These are phyloP conservation scores for Hyperoplus immaculatus DNA, from an alignment of 2,797 vertebrate genomes.

Conservation along the genomic window DNA sequence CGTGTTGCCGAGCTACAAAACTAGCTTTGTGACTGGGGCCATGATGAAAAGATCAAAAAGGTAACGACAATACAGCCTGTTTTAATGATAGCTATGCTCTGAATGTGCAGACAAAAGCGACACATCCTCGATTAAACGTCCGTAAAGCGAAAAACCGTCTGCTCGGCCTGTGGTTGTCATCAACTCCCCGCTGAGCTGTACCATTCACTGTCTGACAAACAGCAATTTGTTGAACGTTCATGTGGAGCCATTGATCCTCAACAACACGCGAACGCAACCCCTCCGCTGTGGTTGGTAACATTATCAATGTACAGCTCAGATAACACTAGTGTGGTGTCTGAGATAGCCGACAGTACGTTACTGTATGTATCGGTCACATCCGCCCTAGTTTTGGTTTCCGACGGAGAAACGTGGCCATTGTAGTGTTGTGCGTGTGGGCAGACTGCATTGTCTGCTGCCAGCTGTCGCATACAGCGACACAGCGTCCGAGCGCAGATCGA, in stretches of 20 bases:
- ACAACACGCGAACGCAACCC: constrained; percentile 35
- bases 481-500: constrained; percentile 54
- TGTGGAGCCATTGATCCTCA: constrained; percentile 23
- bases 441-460: constrained; percentile 76
- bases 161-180: constrained; percentile 40
- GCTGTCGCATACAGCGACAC: constrained; percentile 74
- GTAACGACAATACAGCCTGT: constrained; percentile 61
- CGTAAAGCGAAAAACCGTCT: constrained; percentile 10
- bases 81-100: neutral
- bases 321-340: constrained; percentile 4
- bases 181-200: constrained; percentile 42
- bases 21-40: constrained; percentile 84
- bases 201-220: constrained; percentile 25
- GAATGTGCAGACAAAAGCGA: neutral
- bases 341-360: neutral
- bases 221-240: constrained; percentile 67
- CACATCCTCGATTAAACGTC: neutral
- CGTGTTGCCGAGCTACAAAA: constrained; percentile 87
- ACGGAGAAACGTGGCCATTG: constrained; percentile 83
- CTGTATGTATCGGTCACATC: constrained; percentile 70
- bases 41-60: constrained; percentile 85
- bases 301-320: neutral
- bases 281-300: neutral
- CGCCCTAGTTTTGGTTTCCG: constrained; percentile 80
- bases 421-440: constrained; percentile 45